Percentiles rank a stretch among this genome's conserved stretches.
phyloP scores from a whole-genome alignment of 1,140 invertebrate species.

The Papilio machaon region DNA sequence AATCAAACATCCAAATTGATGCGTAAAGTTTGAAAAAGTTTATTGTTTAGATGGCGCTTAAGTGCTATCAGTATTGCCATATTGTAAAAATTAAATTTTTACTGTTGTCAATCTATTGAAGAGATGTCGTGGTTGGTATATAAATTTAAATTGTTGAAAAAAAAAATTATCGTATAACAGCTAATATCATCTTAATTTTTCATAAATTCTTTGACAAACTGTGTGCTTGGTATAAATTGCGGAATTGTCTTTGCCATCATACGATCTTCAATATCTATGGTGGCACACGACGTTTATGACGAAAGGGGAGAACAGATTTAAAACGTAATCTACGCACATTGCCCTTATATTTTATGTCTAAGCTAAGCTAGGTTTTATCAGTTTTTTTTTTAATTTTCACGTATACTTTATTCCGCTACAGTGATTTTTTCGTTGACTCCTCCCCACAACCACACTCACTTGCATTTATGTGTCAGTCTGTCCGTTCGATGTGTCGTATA shows the following conservation, averaged over 20 bases:
- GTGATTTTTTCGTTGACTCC: constrained; percentile 63
- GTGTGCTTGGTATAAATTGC: constrained; percentile 47
- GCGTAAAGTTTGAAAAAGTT: no score
- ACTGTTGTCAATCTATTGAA: no score
- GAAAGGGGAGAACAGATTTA: constrained; percentile 24
- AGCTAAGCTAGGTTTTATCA: constrained; percentile 36
- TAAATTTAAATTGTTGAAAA: not conserved
- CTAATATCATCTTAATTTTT: not conserved
- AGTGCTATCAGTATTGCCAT: no score
- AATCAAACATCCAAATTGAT: no score
- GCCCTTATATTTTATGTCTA: constrained; percentile 17
- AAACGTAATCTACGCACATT: not conserved
- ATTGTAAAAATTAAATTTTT: no score
- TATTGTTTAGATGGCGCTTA: no score
- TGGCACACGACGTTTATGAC: constrained; percentile 42
- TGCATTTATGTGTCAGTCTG: constrained; percentile 76
- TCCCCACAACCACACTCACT: constrained; percentile 78
- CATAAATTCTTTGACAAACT: constrained; percentile 29
- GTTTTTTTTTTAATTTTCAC: constrained; percentile 41
- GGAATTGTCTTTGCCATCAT: constrained; percentile 61
- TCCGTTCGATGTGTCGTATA: constrained; percentile 49
- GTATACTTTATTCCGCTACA: constrained; percentile 63
- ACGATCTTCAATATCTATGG: constrained; percentile 70
- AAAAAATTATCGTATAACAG: not conserved
- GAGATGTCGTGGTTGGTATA: not conserved